Conservation (phyloP, 2,888 invertebrate species). For the Brachypalpus laphriformis region DNA sequence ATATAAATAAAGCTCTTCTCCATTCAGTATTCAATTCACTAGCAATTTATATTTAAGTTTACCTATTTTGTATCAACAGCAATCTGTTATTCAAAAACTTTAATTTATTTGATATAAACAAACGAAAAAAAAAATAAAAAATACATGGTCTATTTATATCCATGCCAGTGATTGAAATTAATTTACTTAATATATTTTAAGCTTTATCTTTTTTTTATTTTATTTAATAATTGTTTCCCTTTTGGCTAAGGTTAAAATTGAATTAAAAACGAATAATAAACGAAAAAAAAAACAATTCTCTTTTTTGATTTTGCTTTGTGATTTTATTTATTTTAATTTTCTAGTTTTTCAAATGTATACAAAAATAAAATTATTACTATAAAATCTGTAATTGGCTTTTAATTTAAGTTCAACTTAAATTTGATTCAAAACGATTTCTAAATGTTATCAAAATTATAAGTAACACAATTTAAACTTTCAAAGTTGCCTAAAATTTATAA, state of each 20-base stretch:
- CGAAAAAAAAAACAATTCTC: conserved; percentile 21
- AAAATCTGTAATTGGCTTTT: conserved; percentile 37
- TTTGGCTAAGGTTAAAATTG: conserved; percentile 8
- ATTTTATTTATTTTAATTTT: conserved; percentile 70
- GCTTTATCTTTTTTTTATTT: conserved; percentile 49
- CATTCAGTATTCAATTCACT: conserved; percentile 66
- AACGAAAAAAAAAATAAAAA: conserved; percentile 30
- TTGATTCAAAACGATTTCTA: background rate
- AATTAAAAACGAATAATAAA: background rate
- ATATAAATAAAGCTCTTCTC: conserved; percentile 30
- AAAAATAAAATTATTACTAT: conserved; percentile 44
- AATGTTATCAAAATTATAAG: conserved; percentile 7
- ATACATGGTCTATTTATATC: conserved; percentile 13
- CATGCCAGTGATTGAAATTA: conserved; percentile 72
- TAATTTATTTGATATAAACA: conserved; percentile 35
- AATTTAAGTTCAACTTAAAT: conserved; percentile 67
- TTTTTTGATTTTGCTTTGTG: conserved; percentile 60
- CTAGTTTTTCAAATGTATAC: conserved; percentile 70
- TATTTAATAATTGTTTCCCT: background rate
- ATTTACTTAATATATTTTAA: conserved; percentile 71
- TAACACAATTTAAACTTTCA: conserved; percentile 40
- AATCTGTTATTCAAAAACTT: conserved; percentile 26
- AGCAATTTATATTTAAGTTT: conserved; percentile 49
- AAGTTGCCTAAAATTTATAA: conserved; percentile 40
- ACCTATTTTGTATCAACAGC: conserved; percentile 21